Base-by-base conservation (phyloP, 2,113 vertebrate genomes). In the Proterorhinus semilunaris region DNA sequence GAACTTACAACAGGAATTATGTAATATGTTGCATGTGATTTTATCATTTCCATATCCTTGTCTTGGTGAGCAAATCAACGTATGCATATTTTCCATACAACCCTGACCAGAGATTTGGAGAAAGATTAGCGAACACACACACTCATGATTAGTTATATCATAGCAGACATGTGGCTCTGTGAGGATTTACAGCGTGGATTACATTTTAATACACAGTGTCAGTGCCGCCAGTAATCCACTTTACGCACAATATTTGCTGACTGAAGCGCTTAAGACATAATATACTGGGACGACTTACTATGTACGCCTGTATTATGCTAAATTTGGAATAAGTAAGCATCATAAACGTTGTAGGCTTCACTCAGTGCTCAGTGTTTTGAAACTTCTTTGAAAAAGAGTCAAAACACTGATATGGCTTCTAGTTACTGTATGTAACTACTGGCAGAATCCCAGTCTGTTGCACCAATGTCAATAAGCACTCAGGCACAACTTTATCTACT, bases 171-270 rank as follows among this genome's bases (percentile, higher is more conserved):
- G 47, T 66, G 59, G 46, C 50, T 77, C 74, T 81, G 57, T 13
- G 17, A 51, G 79, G 84, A 85, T 84, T 86, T 75, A 72, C 58
- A 53, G 46, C 4, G 4, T 53, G 67, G 78, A 87, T 86, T 87
- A 84, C 54, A 15, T 78, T 87, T 85, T 84, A 77, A 78, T 76
- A 79, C 72, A 77, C 78, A 75, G 27, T 74, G 71, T 66, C 58
- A 49, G 71, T 61, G 58, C 53, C 44, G 50, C 57, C 42, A 74
- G 62, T 84, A 84, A 88, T 88, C 86, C 83, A 82, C 74, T 84
- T 83, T 76, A 74, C 66, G 1, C 42, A 47, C 47, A 12, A 21
- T 82, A 68, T 78, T 76, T 42, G 55, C 55, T 58, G 55, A 58
- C 55, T 58, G 21, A 8, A 10, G 6, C 6, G 6, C 27, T 71